These are phyloP conservation scores for Suricata suricatta DNA, from an alignment of 2,113 vertebrate genomes.

Conservation along the genomic window DNA sequence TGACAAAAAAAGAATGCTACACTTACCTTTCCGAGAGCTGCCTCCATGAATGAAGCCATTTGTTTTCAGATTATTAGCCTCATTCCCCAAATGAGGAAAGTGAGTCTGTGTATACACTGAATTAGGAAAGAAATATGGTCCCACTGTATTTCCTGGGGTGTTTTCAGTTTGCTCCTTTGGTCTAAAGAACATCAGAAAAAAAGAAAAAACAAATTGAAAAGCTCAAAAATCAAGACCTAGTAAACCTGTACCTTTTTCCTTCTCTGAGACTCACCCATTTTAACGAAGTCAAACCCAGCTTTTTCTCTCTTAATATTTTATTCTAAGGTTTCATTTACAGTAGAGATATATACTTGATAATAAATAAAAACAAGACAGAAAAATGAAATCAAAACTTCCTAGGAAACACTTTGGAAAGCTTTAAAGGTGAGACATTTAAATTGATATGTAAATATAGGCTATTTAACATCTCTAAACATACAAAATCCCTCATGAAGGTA, in stretches of 20 bases:
- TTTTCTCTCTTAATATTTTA: not conserved
- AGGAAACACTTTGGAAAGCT: not conserved
- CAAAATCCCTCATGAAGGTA: not conserved
- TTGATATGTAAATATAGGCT: not conserved
- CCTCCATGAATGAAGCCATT: rapidly evolving
- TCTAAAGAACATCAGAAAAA: not conserved
- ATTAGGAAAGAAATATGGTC: not conserved
- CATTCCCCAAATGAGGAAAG: not conserved
- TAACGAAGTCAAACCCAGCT: not conserved
- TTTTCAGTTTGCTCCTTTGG: not conserved
- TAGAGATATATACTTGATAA: not conserved
- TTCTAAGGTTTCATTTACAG: not conserved
- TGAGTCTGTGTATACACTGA: not conserved
- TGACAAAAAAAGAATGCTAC: not conserved
- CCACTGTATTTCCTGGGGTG: not conserved
- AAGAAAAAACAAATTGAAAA: not conserved
- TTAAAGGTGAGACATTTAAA: not conserved
- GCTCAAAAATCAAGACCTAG: not conserved
- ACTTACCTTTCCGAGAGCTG: not conserved
- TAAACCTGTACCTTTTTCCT: not conserved
- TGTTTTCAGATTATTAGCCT: not conserved
- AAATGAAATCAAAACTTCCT: not conserved
- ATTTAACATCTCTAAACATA: not conserved
- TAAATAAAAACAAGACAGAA: not conserved
- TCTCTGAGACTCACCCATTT: not conserved